Evolutionary conservation across 35 echinoderm and acorn worm genomes (phyloP).

Genomic region (Heliocidaris erythrogramma): DNA sequence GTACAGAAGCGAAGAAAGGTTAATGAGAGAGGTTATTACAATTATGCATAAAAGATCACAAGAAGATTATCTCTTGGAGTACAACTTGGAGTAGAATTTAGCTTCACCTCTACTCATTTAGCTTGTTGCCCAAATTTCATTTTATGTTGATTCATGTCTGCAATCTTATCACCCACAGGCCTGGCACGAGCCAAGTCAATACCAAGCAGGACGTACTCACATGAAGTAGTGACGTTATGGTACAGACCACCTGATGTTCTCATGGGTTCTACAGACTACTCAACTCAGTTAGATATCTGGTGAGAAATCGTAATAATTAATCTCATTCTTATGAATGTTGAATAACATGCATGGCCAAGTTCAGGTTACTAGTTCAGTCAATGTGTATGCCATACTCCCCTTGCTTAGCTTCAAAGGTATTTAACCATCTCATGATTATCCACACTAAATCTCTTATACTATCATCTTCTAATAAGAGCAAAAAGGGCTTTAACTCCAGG

Average conservation of each 20-base stretch:
- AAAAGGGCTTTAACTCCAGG: too few species aligned
- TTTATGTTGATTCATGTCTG: neutral
- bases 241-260: slow-evolving; percentile 98
- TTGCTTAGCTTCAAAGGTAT: neutral
- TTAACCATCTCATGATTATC: neutral
- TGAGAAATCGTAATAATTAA: slow-evolving; percentile 45
- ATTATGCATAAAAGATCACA: too few species aligned
- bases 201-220: slow-evolving; percentile 94
- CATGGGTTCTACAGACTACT: slow-evolving; percentile 93
- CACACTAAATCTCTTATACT: too few species aligned
- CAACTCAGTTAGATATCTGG: slow-evolving; percentile 96
- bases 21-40: too few species aligned
- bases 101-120: neutral
- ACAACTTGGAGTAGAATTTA: too few species aligned
- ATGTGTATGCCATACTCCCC: neutral
- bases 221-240: slow-evolving; percentile 98
- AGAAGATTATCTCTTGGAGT: too few species aligned
- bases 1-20: too few species aligned
- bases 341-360: neutral
- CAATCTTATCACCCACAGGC: slow-evolving; percentile 51
- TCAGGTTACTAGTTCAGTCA: neutral
- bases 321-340: neutral
- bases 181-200: slow-evolving; percentile 98
- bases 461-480: too few species aligned
- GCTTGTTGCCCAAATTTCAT: neutral